These are phyloP conservation scores for Chondrosia reniformis DNA, from an alignment of 37 sponge, comb jelly and placozoan species.

Conservation along the genomic window DNA sequence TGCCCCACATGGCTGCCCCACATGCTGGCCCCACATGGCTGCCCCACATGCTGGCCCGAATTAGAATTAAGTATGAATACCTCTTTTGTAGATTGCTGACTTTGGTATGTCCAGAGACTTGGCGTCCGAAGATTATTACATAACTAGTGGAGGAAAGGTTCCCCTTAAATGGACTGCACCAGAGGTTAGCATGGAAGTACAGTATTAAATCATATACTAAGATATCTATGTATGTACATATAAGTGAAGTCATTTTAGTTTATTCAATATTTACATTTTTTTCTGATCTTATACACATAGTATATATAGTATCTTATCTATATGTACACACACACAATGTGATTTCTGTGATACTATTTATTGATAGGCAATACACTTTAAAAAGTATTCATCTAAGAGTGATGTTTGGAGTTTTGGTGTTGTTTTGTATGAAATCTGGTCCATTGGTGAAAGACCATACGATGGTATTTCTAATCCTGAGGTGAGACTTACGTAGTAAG, in stretches of 20 bases:
- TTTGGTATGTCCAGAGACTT: slow-evolving; percentile 53
- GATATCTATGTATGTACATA: no score
- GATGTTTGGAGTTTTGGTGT: slow-evolving; percentile 13
- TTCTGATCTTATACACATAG: no score
- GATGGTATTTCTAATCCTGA: not conserved
- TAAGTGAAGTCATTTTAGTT: no score
- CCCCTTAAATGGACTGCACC: slow-evolving; percentile 53
- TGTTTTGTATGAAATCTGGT: not conserved
- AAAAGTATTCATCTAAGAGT: not conserved
- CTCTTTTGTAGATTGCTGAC: slow-evolving; percentile 41
- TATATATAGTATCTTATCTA: no score
- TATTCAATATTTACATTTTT: no score
- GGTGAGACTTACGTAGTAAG: not conserved
- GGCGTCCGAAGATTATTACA: slow-evolving; percentile 33
- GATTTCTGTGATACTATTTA: not conserved
- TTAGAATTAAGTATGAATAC: no score
- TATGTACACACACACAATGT: no score
- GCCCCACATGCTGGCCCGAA: no score
- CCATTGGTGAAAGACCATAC: not conserved
- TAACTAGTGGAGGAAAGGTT: slow-evolving; percentile 13
- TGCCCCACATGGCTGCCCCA: no score
- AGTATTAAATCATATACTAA: no score
- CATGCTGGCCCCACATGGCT: no score
- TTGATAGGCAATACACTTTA: not conserved
- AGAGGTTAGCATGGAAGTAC: slow-evolving; percentile 19